Evolutionary conservation across 2,113 vertebrate species (phyloP).

Genomic region (Sinosuthora webbiana): DNA sequence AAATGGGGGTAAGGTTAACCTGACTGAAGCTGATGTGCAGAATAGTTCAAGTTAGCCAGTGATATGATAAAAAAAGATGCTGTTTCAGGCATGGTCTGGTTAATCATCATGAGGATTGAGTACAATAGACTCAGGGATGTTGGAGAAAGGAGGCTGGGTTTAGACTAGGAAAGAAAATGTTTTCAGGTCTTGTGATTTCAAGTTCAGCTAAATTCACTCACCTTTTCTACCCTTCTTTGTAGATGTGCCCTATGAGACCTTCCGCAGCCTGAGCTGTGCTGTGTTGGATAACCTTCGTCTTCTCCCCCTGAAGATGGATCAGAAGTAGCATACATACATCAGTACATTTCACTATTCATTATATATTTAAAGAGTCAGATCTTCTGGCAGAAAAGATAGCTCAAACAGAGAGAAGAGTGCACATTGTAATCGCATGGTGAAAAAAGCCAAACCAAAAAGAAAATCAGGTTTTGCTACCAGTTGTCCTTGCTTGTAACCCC

Average conservation of each 20-base stretch:
- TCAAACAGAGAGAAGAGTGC: neutral
- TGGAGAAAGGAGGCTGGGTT: neutral
- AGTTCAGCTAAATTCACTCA: neutral
- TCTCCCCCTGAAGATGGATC: neutral
- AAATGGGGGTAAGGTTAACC: neutral
- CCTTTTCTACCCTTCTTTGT: neutral
- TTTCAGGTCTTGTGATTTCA: neutral
- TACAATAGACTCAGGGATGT: neutral
- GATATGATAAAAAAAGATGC: neutral
- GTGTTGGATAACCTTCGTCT: neutral
- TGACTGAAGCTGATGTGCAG: neutral
- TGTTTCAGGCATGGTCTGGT: neutral
- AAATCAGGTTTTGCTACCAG: neutral
- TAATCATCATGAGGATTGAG: neutral
- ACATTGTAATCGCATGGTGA: rapidly evolving
- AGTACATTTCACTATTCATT: neutral
- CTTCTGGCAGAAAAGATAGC: neutral
- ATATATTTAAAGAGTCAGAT: neutral
- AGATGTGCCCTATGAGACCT: neutral
- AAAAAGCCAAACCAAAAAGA: neutral
- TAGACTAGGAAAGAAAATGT: neutral
- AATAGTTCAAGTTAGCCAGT: neutral
- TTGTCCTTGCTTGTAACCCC: neutral
- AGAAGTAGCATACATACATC: neutral
- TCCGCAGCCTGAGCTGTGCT: neutral